Evolutionary conservation across 2,113 vertebrate genomes (phyloP), one percentile per base, ranked within the genome.

Genomic region (Forbesichthys papilliferus): DNA sequence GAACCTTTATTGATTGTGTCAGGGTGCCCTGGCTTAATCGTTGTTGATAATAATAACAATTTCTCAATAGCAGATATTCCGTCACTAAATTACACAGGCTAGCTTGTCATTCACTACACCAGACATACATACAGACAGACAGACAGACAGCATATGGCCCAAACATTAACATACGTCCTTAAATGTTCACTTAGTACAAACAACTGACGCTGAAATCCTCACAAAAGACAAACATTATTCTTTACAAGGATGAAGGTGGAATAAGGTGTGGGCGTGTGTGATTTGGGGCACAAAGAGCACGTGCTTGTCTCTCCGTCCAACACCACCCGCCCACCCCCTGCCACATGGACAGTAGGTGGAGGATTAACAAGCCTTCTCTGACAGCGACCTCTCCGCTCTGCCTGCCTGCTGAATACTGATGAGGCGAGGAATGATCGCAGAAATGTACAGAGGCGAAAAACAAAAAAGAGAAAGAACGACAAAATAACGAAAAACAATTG

Each of bases 351-450:
- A 18, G n/a, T 16, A 10, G 54, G 54, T 20, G 7, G 4, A 1
- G 54, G 54, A 56, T 33, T 58, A 33, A 33, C 56, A 33, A 16
- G 18, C 56, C 11, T n/a, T 10, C 9, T 9, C 56, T 58, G 7
- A n/a, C 60, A 18, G 20, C 16, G 5, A 52, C 34, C n/a, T 56
- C 16, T 48, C n/a, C 27, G 14, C 18, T 56, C 53, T 16, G 16
- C 54, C 53, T 16, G 16, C 54, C 9, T 14, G 6, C 9, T 5
- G 65, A 67, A 67, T 67, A 67, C 65, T 58, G 54, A 67, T 69
- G 34, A 69, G 57, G 48, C 47, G n/a, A 8, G 12, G 36, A 42
- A 13, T 1, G 42, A 33, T 1, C 11, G 5, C 11, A 49, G n/a
- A 18, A 14, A 49, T n/a, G 16, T 9, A 48, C 13, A 12, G 11